Evolutionary conservation across 2,797 vertebrate species (phyloP), one percentile per base, ranked within the genome.

Genomic region (Brotula barbata): DNA sequence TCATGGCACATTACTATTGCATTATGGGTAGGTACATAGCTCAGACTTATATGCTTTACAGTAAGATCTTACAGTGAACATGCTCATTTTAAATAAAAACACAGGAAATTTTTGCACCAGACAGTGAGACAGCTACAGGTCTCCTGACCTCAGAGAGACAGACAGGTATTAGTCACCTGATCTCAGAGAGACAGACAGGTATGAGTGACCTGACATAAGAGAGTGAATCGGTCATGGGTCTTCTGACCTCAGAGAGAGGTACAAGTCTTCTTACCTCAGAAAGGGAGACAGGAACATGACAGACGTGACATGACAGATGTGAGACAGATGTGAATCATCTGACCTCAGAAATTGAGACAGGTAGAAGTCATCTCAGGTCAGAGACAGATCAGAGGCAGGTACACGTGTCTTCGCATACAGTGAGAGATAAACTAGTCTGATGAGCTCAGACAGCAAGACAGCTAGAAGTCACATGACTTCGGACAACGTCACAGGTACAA

Each of bases 21-120:
- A 82, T 77, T 60, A 13, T 75, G 62, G 76, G 66, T 82, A 80
- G 75, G 79, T 76, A 79, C 31, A 75, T 45, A 48, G 43, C 62
- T 49, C 17, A 56, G 19, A 13, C 41, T 58, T 47, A 51, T 50
- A 46, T 54, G 55, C 45, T 62, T 36, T 47, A 60, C 28, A 60
- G 51, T 46, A 10, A 71, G 45, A 8, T 6, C 46, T 36, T 62
- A 61, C 49, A 67, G 36, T 58, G 28, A 20, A 64, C 68, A 72
- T 69, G 72, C 75, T 70, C 15, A 67, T 44, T 47, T 55, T 13
- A 17, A 48, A 48, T 2, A 9, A 28, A 28, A 11, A 57, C 40
- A 61, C 61, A 63, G 60, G 46, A 60, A 46, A 31, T 12, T 49
- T 47, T 50, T 64, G 17, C 36, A 55, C 36, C 31, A 47, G 31